Base-by-base conservation (phyloP, 2,113 vertebrate species). In the Trichechus manatus region DNA sequence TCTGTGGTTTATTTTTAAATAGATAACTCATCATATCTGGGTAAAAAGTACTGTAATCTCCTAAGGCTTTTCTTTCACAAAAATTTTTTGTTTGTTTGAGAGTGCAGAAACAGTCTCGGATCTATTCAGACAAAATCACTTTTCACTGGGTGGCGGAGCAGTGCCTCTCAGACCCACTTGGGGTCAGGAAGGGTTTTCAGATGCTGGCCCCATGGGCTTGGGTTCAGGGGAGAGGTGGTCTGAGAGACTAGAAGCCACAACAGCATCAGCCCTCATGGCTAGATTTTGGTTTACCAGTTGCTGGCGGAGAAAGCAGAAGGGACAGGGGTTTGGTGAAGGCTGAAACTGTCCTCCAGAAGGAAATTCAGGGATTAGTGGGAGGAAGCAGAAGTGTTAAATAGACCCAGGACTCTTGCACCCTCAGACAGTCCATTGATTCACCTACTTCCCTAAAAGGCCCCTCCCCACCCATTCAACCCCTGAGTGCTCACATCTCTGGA, bases 1-100 rank as follows among this genome's bases (percentile, higher is more conserved):
- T 97, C 96, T 96, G 87, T 78, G 90, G 93, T 97, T 97, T 98
- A 97, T 97, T 97, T 98, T 97, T 97, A 97, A 98, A 96, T 92
- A 87, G 94, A 89, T 96, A 97, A 97, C 95, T 98, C 97, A 97
- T 98, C 96, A 77, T 93, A 95, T 97, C 95, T 97, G 93, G 90
- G 53, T 91, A 96, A 93, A 97, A 97, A 97, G 81, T 94, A 92
- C 95, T 81, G 50, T 97, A 95, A 95, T 97, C 95, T 96, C 95
- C 90, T 70, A 87, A 97, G 90, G 85, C 92, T 95, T 95, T 94
- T 93, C 96, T 96, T 96, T 94, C 96, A 96, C 93, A 95, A 64
- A 70, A 31, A 74, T 23, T 87, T 94, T 96, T 96, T 86, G 81
- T 88, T 94, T 25, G 92, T 93, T 78, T 42, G 89, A 90, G 87